Base-by-base conservation (phyloP, 2,797 vertebrate species). In the Sparus aurata region DNA sequence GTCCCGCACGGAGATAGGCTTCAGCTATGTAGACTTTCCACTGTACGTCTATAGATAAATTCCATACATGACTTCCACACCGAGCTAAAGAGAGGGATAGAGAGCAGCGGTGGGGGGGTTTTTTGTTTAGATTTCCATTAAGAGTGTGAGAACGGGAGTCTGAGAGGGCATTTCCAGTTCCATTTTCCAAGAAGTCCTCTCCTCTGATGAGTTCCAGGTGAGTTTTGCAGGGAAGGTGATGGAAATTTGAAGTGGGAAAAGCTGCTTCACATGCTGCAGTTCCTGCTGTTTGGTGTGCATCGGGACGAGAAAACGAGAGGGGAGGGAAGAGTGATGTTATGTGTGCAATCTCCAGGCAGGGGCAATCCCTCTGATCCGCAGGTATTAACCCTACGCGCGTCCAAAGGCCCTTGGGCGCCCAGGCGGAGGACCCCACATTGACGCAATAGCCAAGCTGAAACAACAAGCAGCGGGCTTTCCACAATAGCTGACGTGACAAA, bases 171-270 rank as follows among this genome's bases (percentile, higher is more conserved):
- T 92, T 94, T 94, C 85, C 86, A 93, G 89, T 91, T 93, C 77
- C 71, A 90, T 92, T 93, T 94, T 94, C 93, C 90, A 82, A 94
- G 93, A 94, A 94, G 80, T 87, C 82, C 84, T 91, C 84, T 22
- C 62, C 82, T 83, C 83, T 94, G 94, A 95, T 93, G 88, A 94
- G 91, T 92, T 95, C 94, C 94, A 95, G 94, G 92, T 95, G 93
- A 92, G 87, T 77, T 86, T 80, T 83, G 69, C 77, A 46, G 43
- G 85, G 68, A 76, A 87, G 73, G 77, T 34, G 62, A 90, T 89
- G 92, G 92, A 94, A 93, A 94, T 82, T 91, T 93, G 79, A 92
- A 93, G 87, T 81, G 71, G 89, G 87, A 89, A 88, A 90, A 85
- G 88, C 77, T 86, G 84, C 85, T 81, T 90, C 84, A 86, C 80